Evolutionary conservation across 2,113 vertebrate species (phyloP).

Genomic region (Micronycteris hirsuta): DNA sequence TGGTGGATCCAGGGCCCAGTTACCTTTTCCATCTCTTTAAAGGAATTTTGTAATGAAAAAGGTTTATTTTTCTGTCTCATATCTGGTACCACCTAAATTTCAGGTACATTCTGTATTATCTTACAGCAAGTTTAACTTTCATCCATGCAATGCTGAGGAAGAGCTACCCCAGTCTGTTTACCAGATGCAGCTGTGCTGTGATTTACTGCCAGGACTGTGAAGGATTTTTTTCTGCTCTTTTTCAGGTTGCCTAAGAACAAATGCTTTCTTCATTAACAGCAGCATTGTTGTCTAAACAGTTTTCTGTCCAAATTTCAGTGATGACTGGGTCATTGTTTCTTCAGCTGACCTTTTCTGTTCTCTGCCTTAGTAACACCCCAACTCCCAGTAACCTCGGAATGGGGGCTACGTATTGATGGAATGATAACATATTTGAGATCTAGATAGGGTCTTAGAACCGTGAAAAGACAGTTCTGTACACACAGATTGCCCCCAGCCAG

Average conservation of each 20-base stretch:
- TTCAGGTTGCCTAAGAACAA: conserved; percentile 68
- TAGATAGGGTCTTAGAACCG: background rate
- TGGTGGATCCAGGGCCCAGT: background rate
- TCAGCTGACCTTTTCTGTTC: conserved; percentile 58
- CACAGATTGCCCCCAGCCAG: background rate
- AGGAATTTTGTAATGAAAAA: background rate
- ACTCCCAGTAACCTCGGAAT: background rate
- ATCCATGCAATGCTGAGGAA: background rate
- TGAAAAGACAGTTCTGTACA: background rate
- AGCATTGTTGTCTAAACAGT: conserved; percentile 47
- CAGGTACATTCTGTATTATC: background rate
- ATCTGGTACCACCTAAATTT: background rate
- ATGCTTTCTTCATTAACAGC: conserved; percentile 61
- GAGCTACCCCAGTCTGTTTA: conserved; percentile 36
- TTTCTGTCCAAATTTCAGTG: conserved; percentile 52
- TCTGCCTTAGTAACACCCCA: background rate
- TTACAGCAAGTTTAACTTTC: background rate
- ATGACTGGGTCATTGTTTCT: conserved; percentile 46
- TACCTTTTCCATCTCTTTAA: background rate
- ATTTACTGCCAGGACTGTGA: conserved; percentile 36
- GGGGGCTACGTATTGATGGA: background rate
- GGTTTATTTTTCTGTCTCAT: background rate
- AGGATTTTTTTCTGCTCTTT: conserved; percentile 32
- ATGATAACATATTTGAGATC: background rate
- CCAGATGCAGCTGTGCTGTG: conserved; percentile 60